These are phyloP conservation scores for Anabacerthia variegaticeps DNA, from an alignment of 2,797 vertebrate genomes.

Conservation along the genomic window DNA sequence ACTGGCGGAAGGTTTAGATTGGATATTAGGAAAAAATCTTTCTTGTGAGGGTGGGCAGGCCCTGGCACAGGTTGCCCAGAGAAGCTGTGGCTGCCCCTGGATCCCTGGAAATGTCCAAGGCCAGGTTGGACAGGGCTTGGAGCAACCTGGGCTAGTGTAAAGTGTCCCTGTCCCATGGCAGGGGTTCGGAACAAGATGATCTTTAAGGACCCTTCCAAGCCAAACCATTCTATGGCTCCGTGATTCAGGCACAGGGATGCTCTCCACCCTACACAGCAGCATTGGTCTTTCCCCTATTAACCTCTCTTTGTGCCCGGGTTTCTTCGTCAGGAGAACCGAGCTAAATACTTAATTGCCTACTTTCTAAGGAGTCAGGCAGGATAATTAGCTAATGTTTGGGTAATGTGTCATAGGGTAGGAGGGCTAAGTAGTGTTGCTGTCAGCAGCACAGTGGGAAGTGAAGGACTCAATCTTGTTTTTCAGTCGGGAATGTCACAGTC, in stretches of 20 bases:
- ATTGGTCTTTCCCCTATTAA: neutral
- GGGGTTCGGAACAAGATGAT: neutral
- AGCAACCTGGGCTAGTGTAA: neutral
- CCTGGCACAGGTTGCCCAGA: too few species aligned
- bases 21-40: neutral
- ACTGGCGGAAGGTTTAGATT: neutral
- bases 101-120: neutral
- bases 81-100: neutral
- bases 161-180: neutral
- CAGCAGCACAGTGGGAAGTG: slow-evolving; percentile 48
- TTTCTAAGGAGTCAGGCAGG: slow-evolving; percentile 29
- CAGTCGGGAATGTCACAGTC: neutral
- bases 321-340: neutral
- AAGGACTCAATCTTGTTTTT: slow-evolving; percentile 21
- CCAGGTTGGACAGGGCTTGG: neutral
- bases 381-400: slow-evolving; percentile 52
- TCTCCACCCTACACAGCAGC: neutral
- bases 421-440: slow-evolving; percentile 21
- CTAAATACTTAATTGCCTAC: slow-evolving; percentile 4
- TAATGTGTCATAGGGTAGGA: slow-evolving; percentile 19
- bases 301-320: neutral
- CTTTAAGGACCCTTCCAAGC: neutral
- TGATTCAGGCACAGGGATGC: neutral
- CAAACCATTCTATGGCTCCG: neutral
- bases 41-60: neutral